Conservation (phyloP, 2,113 vertebrate species). For the Acrocephalus arundinaceus region DNA sequence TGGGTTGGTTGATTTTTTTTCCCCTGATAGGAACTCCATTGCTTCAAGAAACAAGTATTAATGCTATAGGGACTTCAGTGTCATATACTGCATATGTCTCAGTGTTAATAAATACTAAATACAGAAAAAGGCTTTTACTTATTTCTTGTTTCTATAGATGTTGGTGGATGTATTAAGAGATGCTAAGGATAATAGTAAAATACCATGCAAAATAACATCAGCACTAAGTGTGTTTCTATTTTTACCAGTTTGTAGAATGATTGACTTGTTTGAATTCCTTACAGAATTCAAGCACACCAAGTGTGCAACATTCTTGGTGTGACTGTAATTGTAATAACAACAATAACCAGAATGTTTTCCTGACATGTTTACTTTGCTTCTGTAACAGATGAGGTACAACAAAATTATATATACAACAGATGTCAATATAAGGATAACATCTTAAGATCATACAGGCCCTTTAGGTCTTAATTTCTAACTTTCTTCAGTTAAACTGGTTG, state of each 20-base stretch:
- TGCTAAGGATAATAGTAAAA: neutral
- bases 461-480: neutral
- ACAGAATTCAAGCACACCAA: neutral
- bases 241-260: neutral
- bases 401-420: neutral
- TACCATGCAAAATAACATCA: neutral
- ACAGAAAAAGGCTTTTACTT: neutral
- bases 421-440: neutral
- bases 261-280: neutral
- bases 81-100: neutral
- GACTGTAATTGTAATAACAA: neutral
- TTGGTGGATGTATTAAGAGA: neutral
- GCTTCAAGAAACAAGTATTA: slow-evolving; percentile 61
- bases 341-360: neutral
- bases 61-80: neutral
- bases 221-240: neutral
- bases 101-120: neutral
- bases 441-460: neutral
- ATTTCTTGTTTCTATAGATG: neutral
- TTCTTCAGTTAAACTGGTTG: neutral
- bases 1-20: slow-evolving; percentile 8
- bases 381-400: neutral
- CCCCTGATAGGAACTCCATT: slow-evolving; percentile 20
- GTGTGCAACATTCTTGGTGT: neutral
- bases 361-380: neutral